These are phyloP conservation scores for Salvator merianae DNA, from an alignment of 2,113 vertebrate genomes.

Conservation along the genomic window DNA sequence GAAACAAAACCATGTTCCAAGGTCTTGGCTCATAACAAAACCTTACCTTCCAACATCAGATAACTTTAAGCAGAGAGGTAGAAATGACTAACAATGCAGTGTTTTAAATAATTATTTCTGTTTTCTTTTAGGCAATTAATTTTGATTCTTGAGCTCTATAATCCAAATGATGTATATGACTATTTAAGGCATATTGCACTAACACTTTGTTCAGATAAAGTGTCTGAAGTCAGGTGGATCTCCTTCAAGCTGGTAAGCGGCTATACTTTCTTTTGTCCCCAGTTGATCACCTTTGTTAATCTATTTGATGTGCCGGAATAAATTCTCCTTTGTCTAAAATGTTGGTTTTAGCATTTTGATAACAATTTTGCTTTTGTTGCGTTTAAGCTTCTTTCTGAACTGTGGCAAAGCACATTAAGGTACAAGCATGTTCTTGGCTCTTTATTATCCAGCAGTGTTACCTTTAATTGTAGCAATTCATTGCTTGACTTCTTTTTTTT, in stretches of 20 bases:
- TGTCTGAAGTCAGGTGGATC: constrained; percentile 78
- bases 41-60: neutral
- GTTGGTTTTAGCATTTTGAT: neutral
- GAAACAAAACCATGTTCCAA: neutral
- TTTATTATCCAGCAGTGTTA: neutral
- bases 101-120: neutral
- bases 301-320: neutral
- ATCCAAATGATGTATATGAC: constrained; percentile 72
- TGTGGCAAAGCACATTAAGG: neutral
- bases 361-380: no score
- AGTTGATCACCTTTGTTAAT: neutral
- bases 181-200: constrained; percentile 74
- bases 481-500: neutral
- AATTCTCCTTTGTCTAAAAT: neutral
- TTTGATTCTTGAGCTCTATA: constrained; percentile 76
- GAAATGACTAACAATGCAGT: neutral
- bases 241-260: constrained; percentile 78
- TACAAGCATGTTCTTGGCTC: neutral
- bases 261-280: neutral
- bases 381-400: neutral
- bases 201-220: constrained; percentile 76
- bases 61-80: neutral
- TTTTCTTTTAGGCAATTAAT: constrained; percentile 74
- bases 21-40: neutral
- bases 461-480: neutral